Base-by-base conservation (phyloP, 2,113 vertebrate genomes). In the Leptocoma aspasia region DNA sequence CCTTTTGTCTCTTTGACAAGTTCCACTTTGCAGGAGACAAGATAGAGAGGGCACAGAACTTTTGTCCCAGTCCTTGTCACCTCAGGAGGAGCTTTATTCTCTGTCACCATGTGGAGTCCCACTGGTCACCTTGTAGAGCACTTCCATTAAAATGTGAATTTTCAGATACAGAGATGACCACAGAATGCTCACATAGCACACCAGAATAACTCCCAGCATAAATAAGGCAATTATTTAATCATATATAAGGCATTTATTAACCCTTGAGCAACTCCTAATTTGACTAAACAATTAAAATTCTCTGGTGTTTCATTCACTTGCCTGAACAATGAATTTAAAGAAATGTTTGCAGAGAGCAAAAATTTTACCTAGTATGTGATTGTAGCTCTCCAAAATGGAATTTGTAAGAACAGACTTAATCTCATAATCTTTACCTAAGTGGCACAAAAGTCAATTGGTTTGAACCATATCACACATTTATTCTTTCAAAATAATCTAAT, bases 11-110 rank as follows among this genome's bases (percentile, higher is more conserved):
- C 3, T 4, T 39, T 30, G 35, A 21, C 7, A 27, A 41, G 15
- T 47, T 61, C 31, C 24, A 19, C 33, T 50, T 72, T 27, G 39
- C 47, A 37, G 54, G 7, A 77, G 41, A 82, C 21, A 85, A 69
- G n/a, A 44, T 0, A 17, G 1, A 76, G 42, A 15, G 0, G 0
- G 33, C 21, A 21, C 71, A 21, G n/a, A 30, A 23, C 31, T 76
- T 80, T 54, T 53, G 21, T 59, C 63, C 33, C 39, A 26, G 47
- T 20, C 44, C 41, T 42, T 15, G 31, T 42, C 11, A 9, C 33
- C 23, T 52, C 15, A 14, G 26, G 21, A 64, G 30, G 35, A 3
- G 0, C 22, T 61, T 72, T 35, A 35, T 27, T 70, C 35, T 42
- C 52, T 61, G 1, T 10, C 12, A 13, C 6, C 30, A 27, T 1